phyloP scores from a whole-genome alignment of 2,797 vertebrate genomes.

The Huso huso region DNA sequence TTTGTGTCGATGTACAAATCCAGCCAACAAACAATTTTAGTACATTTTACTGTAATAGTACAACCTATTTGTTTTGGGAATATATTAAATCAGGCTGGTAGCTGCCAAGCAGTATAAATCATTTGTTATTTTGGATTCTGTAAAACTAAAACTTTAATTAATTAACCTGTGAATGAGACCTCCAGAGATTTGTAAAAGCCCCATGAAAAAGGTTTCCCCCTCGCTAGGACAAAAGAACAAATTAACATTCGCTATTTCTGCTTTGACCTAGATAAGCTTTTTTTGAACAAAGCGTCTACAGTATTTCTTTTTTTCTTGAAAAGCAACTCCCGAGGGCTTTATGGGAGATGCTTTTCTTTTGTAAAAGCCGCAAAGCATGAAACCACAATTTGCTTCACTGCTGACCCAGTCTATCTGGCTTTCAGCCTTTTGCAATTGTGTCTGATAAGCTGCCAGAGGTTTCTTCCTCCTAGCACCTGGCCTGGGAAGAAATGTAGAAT shows the following conservation, averaged over 20 bases:
- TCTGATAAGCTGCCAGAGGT: conserved; percentile 34
- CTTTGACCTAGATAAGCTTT: conserved; percentile 51
- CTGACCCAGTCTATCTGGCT: conserved; percentile 64
- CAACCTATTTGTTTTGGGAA: too few species aligned
- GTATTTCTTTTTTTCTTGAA: conserved; percentile 31
- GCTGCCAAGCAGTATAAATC: too few species aligned
- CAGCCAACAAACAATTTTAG: too few species aligned
- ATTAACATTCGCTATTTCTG: conserved; percentile 51
- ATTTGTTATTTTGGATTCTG: too few species aligned
- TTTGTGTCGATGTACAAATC: too few species aligned
- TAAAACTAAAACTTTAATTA: too few species aligned
- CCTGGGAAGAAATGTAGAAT: conserved; percentile 2
- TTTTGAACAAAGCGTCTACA: conserved; percentile 51
- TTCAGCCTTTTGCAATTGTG: conserved; percentile 69
- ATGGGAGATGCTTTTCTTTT: neutral
- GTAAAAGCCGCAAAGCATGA: neutral
- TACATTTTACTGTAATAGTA: too few species aligned
- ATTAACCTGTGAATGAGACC: too few species aligned
- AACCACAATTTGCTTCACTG: conserved; percentile 57
- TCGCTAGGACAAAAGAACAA: conserved; percentile 47
- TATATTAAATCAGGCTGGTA: too few species aligned
- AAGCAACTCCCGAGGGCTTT: conserved; percentile 1
- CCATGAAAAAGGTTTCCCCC: neutral
- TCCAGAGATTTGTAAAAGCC: neutral
- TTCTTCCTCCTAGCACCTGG: conserved; percentile 59